Base-by-base conservation (phyloP, 2,888 invertebrate genomes). In the Zhuqinia jingwanae region DNA sequence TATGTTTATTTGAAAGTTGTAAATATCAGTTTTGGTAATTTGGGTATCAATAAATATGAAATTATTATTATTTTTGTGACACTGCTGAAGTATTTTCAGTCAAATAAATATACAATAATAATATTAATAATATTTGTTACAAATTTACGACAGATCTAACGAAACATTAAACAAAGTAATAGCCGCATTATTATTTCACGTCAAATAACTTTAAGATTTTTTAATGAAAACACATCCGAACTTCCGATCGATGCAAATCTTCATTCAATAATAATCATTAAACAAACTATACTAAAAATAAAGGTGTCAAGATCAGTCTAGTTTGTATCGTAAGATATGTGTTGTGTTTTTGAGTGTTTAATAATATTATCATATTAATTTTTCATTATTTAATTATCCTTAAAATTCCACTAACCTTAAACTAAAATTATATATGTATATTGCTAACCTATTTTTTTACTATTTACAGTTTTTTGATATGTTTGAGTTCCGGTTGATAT, bases 401-500 rank as follows among this genome's bases (percentile, higher is more conserved):
- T 5, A 50, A 50, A 11, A 15, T 50, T 15, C 8, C 15, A 50
- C 36, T 8, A 36, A 8, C 36, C 36, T 8, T 36, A 36, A 36
- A 36, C 8, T 50, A 50, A 63, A 13, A 6, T 60, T 13, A 6
- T 20, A 60, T 60, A 30, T 58, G 27, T 63, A 30, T n/a, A n/a
- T n/a, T n/a, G n/a, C n/a, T n/a, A n/a, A n/a, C 45, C 53, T 53
- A 58, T 22, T 76, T 53, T 17, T 53, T 53, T 17, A 58, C 45
- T 89, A 85, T 88, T 63, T 89, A 88, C 85, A 88, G 68, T 50
- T 63, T 79, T 76, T 84, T 89, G 88, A 89, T 87, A 89, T 88
- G 88, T 89, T 87, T 87, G 89, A 89, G 88, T 89, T 87, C 87
- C 83, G 89, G 89, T 88, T 89, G 89, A 76, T 68, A 63, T 75